Evolutionary conservation across 2,888 invertebrate genomes (phyloP).

Genomic region (Heliconius charithonia): DNA sequence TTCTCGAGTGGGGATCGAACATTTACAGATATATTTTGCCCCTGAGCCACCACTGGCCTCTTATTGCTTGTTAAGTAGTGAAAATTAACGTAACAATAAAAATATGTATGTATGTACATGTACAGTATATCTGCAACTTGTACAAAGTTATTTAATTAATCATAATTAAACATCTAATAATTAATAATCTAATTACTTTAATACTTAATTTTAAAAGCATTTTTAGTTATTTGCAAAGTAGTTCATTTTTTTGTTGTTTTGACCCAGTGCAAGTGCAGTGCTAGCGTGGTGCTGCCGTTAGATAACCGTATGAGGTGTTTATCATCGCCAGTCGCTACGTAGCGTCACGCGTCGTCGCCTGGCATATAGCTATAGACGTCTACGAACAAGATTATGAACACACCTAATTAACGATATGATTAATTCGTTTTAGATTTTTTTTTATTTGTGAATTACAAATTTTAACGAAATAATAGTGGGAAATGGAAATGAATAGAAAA

Average conservation of each 20-base stretch:
- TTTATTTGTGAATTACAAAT: neutral
- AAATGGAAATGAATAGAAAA: too few relatives aligned
- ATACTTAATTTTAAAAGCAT: neutral
- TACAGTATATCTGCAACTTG: too few relatives aligned
- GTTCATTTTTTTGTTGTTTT: conserved; percentile 3
- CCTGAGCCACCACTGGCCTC: too few relatives aligned
- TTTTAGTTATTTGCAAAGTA: neutral
- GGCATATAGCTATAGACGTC: conserved; percentile 14
- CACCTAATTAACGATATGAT: neutral
- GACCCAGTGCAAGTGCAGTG: conserved; percentile 23
- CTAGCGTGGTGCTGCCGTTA: conserved; percentile 30
- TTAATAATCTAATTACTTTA: neutral
- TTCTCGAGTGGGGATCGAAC: too few relatives aligned
- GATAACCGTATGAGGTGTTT: conserved; percentile 34
- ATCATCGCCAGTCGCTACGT: conserved; percentile 33
- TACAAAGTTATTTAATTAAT: neutral
- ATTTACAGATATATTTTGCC: too few relatives aligned
- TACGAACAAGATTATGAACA: neutral
- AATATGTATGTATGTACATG: too few relatives aligned
- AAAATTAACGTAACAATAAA: too few relatives aligned
- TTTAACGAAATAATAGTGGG: too few relatives aligned
- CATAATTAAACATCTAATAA: neutral
- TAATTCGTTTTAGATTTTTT: neutral
- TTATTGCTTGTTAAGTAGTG: too few relatives aligned
- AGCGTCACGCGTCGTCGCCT: conserved; percentile 37